Conservation (phyloP, 2,113 vertebrate species). For the Spermophilus dauricus region DNA sequence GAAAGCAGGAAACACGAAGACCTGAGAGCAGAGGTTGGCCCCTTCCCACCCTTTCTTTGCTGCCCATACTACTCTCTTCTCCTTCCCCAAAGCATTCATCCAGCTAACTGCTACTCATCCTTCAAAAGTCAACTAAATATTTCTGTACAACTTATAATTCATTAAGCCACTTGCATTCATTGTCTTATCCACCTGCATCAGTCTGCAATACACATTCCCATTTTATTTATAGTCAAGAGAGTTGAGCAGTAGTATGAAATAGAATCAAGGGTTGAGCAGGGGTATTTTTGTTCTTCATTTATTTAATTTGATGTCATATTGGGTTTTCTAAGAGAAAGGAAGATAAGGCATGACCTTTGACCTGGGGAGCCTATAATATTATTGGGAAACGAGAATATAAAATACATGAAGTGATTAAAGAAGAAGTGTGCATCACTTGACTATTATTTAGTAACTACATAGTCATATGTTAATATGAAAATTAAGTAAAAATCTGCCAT, state of each 20-base stretch:
- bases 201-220: not conserved
- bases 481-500: not conserved
- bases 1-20: not conserved
- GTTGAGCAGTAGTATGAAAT: not conserved
- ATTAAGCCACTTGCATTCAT: not conserved
- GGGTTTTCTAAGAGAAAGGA: not conserved
- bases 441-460: not conserved
- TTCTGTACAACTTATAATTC: not conserved
- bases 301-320: not conserved
- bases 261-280: not conserved
- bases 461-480: not conserved
- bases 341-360: not conserved
- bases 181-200: not conserved
- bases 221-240: not conserved
- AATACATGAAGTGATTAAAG: not conserved
- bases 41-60: not conserved
- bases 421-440: not conserved
- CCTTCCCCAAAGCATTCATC: not conserved
- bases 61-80: not conserved
- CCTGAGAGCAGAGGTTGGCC: not conserved
- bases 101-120: not conserved
- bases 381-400: not conserved
- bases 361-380: not conserved
- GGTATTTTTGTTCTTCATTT: not conserved
- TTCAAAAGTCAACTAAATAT: conserved; percentile 10